Evolutionary conservation across 37 sponge, comb jelly and placozoan genomes (phyloP).

Genomic region (Eunapius fragilis): DNA sequence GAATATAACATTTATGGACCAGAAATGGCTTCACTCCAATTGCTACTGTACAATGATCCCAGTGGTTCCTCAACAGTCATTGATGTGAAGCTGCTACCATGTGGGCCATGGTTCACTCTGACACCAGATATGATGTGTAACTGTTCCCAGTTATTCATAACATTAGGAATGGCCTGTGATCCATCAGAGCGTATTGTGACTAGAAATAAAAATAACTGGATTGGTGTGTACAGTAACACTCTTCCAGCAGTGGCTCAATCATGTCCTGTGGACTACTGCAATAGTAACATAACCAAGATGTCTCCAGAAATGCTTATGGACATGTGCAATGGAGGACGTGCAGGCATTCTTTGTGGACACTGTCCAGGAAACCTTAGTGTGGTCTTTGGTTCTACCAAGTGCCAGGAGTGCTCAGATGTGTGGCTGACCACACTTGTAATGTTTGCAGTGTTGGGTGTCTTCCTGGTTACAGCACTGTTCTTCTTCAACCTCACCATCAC

Average conservation of each 20-base stretch:
- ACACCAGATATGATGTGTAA: not conserved
- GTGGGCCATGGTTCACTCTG: too few relatives aligned
- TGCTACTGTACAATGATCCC: not conserved
- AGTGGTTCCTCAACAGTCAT: not conserved
- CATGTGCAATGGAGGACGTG: slow-evolving; percentile 25
- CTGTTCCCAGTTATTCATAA: not conserved
- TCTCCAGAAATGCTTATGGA: not conserved
- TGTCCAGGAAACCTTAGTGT: slow-evolving; percentile 44
- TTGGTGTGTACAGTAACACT: slow-evolving; percentile 1
- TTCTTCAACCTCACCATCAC: slow-evolving; percentile 44
- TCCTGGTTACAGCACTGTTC: slow-evolving; percentile 40
- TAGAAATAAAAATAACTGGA: slow-evolving; percentile 13
- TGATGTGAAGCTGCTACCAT: too few relatives aligned
- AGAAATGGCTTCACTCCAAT: not conserved
- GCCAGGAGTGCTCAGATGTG: slow-evolving; percentile 37
- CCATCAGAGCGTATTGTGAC: slow-evolving; percentile 12
- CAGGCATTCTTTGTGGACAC: slow-evolving; percentile 59
- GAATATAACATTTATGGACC: slow-evolving; percentile 17
- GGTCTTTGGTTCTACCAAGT: slow-evolving; percentile 47
- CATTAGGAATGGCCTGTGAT: not conserved
- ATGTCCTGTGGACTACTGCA: slow-evolving; percentile 45
- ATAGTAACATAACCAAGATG: not conserved
- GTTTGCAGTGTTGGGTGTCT: slow-evolving; percentile 32
- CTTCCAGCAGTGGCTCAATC: not conserved
- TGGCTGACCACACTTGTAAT: slow-evolving; percentile 33